Evolutionary conservation across 1,140 invertebrate species (phyloP).

Genomic region (Zaprionus inermis): DNA sequence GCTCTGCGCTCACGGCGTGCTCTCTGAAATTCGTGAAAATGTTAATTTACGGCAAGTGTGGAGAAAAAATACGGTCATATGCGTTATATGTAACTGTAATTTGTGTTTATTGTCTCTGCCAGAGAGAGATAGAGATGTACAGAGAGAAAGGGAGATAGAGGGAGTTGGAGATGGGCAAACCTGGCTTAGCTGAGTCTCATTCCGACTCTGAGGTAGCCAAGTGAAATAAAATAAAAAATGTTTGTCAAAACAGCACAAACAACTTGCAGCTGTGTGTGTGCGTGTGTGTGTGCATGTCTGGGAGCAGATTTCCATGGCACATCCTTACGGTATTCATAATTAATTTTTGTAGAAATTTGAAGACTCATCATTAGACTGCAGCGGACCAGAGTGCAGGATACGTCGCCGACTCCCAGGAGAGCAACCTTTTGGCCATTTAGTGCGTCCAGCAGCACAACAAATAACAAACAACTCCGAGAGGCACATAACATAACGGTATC

Average conservation of each 20-base stretch:
- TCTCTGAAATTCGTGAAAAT: conserved; percentile 32
- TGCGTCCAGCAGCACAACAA: conserved; percentile 48
- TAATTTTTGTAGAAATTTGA: conserved; percentile 79
- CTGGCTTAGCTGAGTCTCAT: not conserved
- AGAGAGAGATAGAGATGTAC: not conserved
- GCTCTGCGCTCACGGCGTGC: not conserved
- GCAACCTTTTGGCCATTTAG: conserved; percentile 82
- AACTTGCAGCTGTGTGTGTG: conserved; percentile 28
- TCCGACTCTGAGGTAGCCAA: conserved; percentile 12
- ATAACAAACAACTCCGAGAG: conserved; percentile 28
- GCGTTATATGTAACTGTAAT: conserved; percentile 69
- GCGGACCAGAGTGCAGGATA: conserved; percentile 43
- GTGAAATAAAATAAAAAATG: conserved; percentile 41
- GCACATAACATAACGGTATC: conserved; percentile 51
- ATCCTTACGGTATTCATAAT: conserved; percentile 69
- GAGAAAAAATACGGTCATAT: conserved; percentile 57
- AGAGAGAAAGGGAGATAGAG: not conserved
- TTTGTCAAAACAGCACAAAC: conserved; percentile 56
- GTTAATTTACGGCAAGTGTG: conserved; percentile 44
- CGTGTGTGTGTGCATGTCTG: conserved; percentile 21
- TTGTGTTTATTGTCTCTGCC: conserved; percentile 64
- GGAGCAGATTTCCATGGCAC: conserved; percentile 19
- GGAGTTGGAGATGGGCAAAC: not conserved
- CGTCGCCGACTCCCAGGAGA: conserved; percentile 62
- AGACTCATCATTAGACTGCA: conserved; percentile 69